Percentiles rank a stretch among this genome's conserved stretches.
Conservation (phyloP, 1,140 invertebrate species). For the Thrips palmi region DNA sequence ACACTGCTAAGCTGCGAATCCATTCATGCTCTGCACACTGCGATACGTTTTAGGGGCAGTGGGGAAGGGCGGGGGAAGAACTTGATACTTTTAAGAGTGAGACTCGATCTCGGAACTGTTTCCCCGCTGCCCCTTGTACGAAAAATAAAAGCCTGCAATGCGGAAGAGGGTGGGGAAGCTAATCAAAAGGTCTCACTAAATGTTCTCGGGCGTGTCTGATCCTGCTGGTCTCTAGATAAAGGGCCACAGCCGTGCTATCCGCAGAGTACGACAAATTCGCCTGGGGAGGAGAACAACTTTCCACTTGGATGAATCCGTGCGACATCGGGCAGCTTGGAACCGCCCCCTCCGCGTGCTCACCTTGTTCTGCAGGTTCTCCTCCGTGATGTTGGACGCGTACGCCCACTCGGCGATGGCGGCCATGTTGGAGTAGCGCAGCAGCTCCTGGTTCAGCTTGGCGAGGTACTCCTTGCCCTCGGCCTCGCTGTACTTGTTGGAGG, state of each 20-base stretch:
- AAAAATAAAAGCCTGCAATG: too few relatives aligned
- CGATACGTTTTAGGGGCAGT: slow-evolving; percentile 1
- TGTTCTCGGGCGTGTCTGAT: neutral
- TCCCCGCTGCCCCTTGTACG: too few relatives aligned
- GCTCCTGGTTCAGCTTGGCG: slow-evolving; percentile 32
- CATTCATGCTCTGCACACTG: neutral
- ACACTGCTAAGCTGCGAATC: neutral
- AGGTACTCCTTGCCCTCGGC: slow-evolving; percentile 37
- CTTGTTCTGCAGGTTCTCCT: slow-evolving; percentile 40
- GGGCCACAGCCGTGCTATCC: neutral
- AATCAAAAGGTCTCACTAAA: neutral
- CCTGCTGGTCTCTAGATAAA: neutral
- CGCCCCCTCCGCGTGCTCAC: slow-evolving; percentile 25
- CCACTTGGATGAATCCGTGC: slow-evolving; percentile 14
- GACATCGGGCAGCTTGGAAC: slow-evolving; percentile 20
- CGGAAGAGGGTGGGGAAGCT: neutral
- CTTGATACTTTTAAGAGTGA: neutral
- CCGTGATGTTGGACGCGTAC: slow-evolving; percentile 55
- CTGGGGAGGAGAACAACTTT: neutral
- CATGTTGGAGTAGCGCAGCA: slow-evolving; percentile 33
- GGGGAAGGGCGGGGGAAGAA: slow-evolving; percentile 1
- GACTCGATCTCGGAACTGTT: too few relatives aligned
- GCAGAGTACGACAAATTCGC: neutral
- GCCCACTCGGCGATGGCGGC: slow-evolving; percentile 38
- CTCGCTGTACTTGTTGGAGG: too few relatives aligned